Conservation (phyloP, 2,113 vertebrate genomes). For the Setophaga petechia region DNA sequence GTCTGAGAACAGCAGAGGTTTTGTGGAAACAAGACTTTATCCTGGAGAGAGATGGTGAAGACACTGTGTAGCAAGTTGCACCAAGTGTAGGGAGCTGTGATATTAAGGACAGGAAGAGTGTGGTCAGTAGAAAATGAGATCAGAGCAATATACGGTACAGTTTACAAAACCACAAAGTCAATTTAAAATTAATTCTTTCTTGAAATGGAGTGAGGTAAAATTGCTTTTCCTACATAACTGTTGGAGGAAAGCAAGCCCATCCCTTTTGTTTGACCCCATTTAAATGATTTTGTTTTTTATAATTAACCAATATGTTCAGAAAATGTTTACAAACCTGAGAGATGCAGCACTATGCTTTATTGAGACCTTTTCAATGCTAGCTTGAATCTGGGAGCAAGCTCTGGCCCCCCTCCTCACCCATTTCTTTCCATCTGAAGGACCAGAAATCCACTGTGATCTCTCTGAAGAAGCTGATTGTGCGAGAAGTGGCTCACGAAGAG, state of each 20-base stretch:
- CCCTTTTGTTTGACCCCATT: neutral
- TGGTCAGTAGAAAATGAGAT: neutral
- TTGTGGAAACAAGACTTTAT: neutral
- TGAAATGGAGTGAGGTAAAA: neutral
- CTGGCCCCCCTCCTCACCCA: neutral
- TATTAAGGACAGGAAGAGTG: neutral
- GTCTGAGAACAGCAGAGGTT: neutral
- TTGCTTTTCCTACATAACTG: neutral
- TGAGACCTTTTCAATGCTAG: neutral
- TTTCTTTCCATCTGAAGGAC: slow-evolving; percentile 76
- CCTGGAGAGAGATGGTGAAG: neutral
- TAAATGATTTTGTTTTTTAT: neutral
- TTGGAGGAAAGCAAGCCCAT: neutral
- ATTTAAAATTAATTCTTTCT: neutral
- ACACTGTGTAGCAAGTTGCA: neutral
- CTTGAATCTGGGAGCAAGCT: neutral
- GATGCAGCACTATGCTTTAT: neutral
- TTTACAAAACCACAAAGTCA: neutral
- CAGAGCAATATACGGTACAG: neutral
- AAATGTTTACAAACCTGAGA: neutral
- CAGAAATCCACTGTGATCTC: slow-evolving; percentile 95
- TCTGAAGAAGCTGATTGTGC: slow-evolving; percentile 94
- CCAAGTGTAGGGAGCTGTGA: neutral
- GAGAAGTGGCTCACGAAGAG: slow-evolving; percentile 97
- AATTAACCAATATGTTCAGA: neutral